phyloP scores from a whole-genome alignment of 1,140 invertebrate species.

The Palaemon carinicauda region DNA sequence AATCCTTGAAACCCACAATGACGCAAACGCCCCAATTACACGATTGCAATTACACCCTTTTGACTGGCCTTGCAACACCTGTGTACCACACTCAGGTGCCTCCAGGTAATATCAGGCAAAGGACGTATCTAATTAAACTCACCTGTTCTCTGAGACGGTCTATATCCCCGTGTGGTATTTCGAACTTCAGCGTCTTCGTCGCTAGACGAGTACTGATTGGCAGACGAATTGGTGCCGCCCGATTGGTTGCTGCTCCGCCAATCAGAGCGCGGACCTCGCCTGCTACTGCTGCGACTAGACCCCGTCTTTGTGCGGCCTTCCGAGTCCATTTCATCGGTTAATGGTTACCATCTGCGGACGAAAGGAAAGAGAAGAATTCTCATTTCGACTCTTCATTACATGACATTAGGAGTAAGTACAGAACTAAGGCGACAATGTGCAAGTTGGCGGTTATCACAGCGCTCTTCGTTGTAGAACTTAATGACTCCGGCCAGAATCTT shows the following conservation, averaged over 20 bases:
- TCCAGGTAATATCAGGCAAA: background rate
- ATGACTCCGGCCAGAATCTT: too few relatives aligned
- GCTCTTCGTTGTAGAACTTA: too few relatives aligned
- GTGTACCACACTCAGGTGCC: too few relatives aligned
- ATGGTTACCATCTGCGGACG: conserved; percentile 6
- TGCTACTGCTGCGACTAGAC: conserved; percentile 41
- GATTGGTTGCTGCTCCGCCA: conserved; percentile 53
- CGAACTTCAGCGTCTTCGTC: conserved; percentile 46
- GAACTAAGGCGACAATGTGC: too few relatives aligned
- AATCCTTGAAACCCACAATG: too few relatives aligned
- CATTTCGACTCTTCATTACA: too few relatives aligned
- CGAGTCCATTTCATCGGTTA: conserved; percentile 46
- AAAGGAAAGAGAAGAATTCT: background rate
- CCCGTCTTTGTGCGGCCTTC: conserved; percentile 47
- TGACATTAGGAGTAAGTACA: too few relatives aligned
- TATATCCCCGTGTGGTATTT: conserved; percentile 35
- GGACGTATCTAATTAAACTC: background rate
- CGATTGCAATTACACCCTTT: too few relatives aligned
- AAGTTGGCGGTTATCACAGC: too few relatives aligned
- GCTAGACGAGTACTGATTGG: conserved; percentile 48
- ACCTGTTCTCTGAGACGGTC: conserved; percentile 43
- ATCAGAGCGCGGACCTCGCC: conserved; percentile 48
- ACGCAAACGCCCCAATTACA: too few relatives aligned
- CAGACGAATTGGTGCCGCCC: conserved; percentile 41
- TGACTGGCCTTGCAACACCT: too few relatives aligned